These are phyloP conservation scores for Amiota minor DNA, from an alignment of 2,888 invertebrate genomes.

Conservation along the genomic window DNA sequence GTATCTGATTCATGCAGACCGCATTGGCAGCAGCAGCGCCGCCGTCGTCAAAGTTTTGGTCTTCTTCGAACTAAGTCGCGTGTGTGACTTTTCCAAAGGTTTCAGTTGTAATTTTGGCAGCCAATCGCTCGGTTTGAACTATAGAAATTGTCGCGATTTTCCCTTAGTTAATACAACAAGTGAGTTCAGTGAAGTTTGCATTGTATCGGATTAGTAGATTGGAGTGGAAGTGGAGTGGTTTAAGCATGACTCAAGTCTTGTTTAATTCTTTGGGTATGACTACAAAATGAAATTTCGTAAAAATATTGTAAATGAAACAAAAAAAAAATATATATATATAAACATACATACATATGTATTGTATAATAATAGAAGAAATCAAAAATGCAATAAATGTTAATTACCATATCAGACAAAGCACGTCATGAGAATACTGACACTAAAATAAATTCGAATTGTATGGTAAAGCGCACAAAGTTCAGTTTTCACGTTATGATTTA, in stretches of 20 bases:
- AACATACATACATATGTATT: neutral
- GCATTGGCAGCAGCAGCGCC: slow-evolving; percentile 2
- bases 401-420: slow-evolving; percentile 55
- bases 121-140: slow-evolving; percentile 56
- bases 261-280: neutral
- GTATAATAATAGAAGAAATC: neutral
- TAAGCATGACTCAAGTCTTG: neutral
- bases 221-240: neutral
- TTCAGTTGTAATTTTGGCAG: slow-evolving; percentile 65
- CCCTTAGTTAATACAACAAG: no score
- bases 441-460: slow-evolving; percentile 37
- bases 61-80: slow-evolving; percentile 54
- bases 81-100: slow-evolving; percentile 45
- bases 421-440: slow-evolving; percentile 26
- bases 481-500: slow-evolving; percentile 57
- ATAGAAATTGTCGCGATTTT: slow-evolving; percentile 1
- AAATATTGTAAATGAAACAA: neutral
- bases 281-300: no score
- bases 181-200: no score
- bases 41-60: slow-evolving; percentile 31
- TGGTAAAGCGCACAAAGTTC: slow-evolving; percentile 59
- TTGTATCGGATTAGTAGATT: no score
- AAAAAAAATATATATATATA: neutral
- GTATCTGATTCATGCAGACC: neutral
- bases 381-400: slow-evolving; percentile 55